Percentiles rank a stretch among this genome's conserved stretches.
Evolutionary conservation across 2,113 vertebrate genomes (phyloP).

Genomic region (Cheilinus undulatus): DNA sequence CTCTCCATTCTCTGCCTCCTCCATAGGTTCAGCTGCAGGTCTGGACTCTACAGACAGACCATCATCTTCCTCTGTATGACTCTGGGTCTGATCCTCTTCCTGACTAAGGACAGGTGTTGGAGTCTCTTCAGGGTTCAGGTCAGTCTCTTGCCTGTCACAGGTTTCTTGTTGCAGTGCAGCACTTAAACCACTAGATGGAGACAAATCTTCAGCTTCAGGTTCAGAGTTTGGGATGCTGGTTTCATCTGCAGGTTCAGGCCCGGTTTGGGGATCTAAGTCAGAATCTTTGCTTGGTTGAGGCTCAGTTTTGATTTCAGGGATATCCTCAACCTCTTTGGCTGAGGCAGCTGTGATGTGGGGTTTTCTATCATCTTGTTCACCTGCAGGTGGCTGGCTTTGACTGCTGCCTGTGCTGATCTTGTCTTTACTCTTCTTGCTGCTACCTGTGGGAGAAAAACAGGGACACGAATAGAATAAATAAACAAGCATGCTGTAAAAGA

Average conservation of each 20-base stretch:
- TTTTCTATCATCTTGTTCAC: slow-evolving; percentile 26
- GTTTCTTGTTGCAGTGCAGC: slow-evolving; percentile 14
- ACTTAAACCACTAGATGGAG: slow-evolving; percentile 50
- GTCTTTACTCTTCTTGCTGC: slow-evolving; percentile 66
- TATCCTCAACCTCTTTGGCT: not conserved
- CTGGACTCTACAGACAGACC: not conserved
- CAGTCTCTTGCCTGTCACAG: not conserved
- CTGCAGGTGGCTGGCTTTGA: slow-evolving; percentile 65
- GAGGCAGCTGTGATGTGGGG: not conserved
- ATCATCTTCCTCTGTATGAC: not conserved
- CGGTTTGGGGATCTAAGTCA: not conserved
- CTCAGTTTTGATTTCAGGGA: not conserved
- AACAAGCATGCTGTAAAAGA: too few relatives aligned
- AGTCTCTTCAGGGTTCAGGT: not conserved
- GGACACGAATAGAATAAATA: too few relatives aligned
- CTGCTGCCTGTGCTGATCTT: slow-evolving; percentile 57
- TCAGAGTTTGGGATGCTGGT: not conserved
- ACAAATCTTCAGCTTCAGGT: slow-evolving; percentile 7
- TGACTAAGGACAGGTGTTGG: not conserved
- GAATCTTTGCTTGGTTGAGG: not conserved
- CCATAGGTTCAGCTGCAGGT: not conserved
- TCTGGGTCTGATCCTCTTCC: not conserved
- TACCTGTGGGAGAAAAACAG: slow-evolving; percentile 18
- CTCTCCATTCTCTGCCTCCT: not conserved
- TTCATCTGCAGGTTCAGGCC: not conserved